Conservation (phyloP, 2,113 vertebrate genomes). For the Laticauda laticaudata region DNA sequence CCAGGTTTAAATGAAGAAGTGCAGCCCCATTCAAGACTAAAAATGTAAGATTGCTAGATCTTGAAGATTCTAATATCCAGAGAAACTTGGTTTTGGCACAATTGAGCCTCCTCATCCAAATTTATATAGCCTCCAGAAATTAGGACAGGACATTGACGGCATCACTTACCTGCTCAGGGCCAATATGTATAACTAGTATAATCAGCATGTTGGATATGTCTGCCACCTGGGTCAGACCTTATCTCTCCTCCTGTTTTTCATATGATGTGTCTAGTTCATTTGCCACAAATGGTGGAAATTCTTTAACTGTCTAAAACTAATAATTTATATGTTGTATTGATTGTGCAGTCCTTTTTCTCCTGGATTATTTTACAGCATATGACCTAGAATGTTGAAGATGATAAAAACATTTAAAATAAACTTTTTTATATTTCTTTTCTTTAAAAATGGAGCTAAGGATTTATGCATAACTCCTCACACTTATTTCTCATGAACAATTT, state of each 20-base stretch:
- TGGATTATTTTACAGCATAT: background rate
- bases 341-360: background rate
- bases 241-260: background rate
- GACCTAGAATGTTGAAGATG: background rate
- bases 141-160: background rate
- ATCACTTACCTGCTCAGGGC: background rate
- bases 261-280: background rate
- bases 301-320: background rate
- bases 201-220: background rate
- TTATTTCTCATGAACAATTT: slow-evolving; percentile 2
- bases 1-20: background rate
- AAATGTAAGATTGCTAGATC: background rate
- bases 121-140: background rate
- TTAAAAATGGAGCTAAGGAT: background rate
- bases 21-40: background rate
- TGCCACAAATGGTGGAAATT: background rate
- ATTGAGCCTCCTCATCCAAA: background rate
- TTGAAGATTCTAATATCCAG: background rate
- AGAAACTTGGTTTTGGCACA: background rate
- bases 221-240: background rate
- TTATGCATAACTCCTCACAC: background rate
- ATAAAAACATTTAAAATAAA: background rate
- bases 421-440: background rate
- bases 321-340: background rate
- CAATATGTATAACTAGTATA: background rate